Evolutionary conservation across 2,888 invertebrate species (phyloP).

Genomic region (Encarsia formosa): DNA sequence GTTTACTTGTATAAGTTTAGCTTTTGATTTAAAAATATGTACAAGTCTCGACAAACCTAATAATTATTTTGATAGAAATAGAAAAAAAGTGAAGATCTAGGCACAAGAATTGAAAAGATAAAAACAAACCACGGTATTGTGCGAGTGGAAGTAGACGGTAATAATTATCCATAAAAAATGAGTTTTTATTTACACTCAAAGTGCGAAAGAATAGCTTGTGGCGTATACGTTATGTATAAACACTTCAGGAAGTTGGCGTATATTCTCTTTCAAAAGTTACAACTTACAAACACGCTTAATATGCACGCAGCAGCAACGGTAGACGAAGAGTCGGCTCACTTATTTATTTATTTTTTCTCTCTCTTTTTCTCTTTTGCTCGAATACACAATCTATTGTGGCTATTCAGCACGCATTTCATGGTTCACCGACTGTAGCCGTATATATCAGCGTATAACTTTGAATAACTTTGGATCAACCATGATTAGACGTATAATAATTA

Average conservation of each 20-base stretch:
- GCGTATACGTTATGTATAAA: conserved; percentile 4
- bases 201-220: conserved; percentile 16
- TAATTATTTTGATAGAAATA: too few species aligned
- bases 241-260: conserved; percentile 5
- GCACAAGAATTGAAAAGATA: too few species aligned
- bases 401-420: conserved; percentile 30
- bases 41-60: too few species aligned
- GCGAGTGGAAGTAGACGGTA: too few species aligned
- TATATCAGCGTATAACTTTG: conserved; percentile 44
- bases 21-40: too few species aligned
- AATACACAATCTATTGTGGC: conserved; percentile 11
- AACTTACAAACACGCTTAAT: conserved; percentile 20
- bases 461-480: conserved; percentile 48
- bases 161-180: conserved; percentile 22
- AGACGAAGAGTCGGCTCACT: conserved; percentile 16
- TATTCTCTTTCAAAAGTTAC: conserved; percentile 4
- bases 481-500: too few species aligned
- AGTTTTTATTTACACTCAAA: conserved; percentile 17
- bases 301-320: conserved; percentile 13
- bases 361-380: background rate
- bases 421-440: conserved; percentile 37
- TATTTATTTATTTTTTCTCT: conserved; percentile 1
- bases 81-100: too few species aligned
- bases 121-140: too few species aligned
- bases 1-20: too few species aligned